Evolutionary conservation across 2,113 vertebrate species (phyloP), one percentile per base, ranked within the genome.

Genomic region (Stigmatopora argus): DNA sequence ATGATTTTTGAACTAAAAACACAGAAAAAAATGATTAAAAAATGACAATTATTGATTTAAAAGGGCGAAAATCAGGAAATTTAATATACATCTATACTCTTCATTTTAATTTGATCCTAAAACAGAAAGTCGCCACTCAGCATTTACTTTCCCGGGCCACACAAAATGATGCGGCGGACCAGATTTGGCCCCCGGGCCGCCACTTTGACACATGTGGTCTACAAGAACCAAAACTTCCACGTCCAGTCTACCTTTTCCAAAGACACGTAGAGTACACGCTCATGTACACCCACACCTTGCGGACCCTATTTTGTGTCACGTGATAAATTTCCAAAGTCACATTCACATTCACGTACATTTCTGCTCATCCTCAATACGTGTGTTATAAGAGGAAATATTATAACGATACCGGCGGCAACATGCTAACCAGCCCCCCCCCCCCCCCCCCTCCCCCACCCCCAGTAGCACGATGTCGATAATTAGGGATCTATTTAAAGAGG

Each of bases 401-500:
- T 67, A 72, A 69, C 67, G 46, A 75, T 78, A 65, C 69, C 60
- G 62, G 65, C 73, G 74, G 68, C 59, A 44, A 41, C 74, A 69
- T 65, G 59, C 58, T 65, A 57, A 73, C 73, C 75, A 67, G 67
- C 64, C 44, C 44, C 21, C 58, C 57, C 73, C 62, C 58, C 53
- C 15, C 74, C 72, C 75, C 63, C 44, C 74, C 73, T 77, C 64
- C 44, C 44, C 21, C 58, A 52, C 73, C 62, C 58, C 53, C 15
- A 72, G 67, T 67, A 70, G 64, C 44, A 71, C 82, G 72, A 78
- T 75, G 74, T 70, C 81, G 87, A 87, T 91, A 89, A 91, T 91
- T 91, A 89, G 86, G 83, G 69, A 72, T 87, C 86, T 89, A 90
- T 91, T 91, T 90, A 87, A 86, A 86, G 89, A 79, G 69, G 83